Evolutionary conservation across 1,140 invertebrate species (phyloP).

Genomic region (Zeugodacus cucurbitae): DNA sequence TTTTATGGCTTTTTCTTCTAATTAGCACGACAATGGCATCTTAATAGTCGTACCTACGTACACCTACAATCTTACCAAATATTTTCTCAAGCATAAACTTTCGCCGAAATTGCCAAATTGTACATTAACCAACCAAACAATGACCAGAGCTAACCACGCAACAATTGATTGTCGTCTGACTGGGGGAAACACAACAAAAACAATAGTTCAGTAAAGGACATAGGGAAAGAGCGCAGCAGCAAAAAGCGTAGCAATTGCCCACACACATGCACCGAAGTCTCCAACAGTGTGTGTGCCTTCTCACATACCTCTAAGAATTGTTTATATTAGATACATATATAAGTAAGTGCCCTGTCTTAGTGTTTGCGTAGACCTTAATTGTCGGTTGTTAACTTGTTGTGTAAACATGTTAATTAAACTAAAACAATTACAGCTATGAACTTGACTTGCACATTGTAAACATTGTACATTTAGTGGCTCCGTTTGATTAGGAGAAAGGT

Average conservation of each 20-base stretch:
- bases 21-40: neutral
- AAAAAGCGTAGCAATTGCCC: neutral
- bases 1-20: neutral
- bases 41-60: neutral
- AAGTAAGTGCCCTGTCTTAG: too few relatives aligned
- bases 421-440: neutral
- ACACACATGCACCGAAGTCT: neutral
- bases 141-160: neutral
- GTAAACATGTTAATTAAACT: conserved; percentile 18
- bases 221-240: neutral
- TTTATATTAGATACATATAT: too few relatives aligned
- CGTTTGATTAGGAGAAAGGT: neutral
- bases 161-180: neutral
- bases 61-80: neutral
- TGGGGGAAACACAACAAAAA: neutral
- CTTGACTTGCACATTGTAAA: neutral
- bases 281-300: too few relatives aligned
- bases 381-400: neutral
- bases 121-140: neutral
- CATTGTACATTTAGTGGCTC: neutral
- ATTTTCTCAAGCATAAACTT: neutral
- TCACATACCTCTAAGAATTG: too few relatives aligned
- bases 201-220: neutral
- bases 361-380: neutral
- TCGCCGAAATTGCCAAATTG: neutral